phyloP scores from a whole-genome alignment of 2,113 vertebrate genomes.

The Planiliza haematocheilus region DNA sequence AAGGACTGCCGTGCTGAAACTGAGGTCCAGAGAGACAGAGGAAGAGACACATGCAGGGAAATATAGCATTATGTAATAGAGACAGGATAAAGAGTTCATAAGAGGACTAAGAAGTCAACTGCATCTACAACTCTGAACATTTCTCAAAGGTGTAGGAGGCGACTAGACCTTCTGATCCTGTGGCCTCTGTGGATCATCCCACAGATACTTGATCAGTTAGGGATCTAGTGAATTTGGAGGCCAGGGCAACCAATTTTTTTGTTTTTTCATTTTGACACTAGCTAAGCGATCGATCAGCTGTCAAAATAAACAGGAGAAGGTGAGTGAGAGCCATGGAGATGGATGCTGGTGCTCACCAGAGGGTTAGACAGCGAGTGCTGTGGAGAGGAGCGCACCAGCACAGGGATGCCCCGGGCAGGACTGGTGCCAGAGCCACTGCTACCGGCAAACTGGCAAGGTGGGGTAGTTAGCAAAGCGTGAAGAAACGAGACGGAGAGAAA shows the following conservation, averaged over 20 bases:
- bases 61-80: constrained; percentile 2
- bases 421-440: constrained; percentile 94
- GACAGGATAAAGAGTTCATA: neutral
- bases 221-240: too few relatives aligned
- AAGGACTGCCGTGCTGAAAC: constrained; percentile 94
- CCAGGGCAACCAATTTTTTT: too few relatives aligned
- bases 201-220: too few relatives aligned
- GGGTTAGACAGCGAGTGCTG: constrained; percentile 96
- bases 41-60: neutral
- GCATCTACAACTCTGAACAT: too few relatives aligned
- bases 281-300: neutral
- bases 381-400: constrained; percentile 91
- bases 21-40: constrained; percentile 53
- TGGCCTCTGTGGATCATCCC: too few relatives aligned
- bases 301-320: constrained; percentile 1
- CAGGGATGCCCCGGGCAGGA: constrained; percentile 90
- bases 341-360: constrained; percentile 84
- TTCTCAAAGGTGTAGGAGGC: too few relatives aligned
- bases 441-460: constrained; percentile 88
- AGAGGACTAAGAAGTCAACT: too few relatives aligned
- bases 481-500: constrained; percentile 44
- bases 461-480: constrained; percentile 27
- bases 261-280: neutral
- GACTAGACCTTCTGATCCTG: too few relatives aligned
- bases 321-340: constrained; percentile 20